phyloP scores from a whole-genome alignment of 2,113 vertebrate genomes.

The Dolichallabes microphthalmus region DNA sequence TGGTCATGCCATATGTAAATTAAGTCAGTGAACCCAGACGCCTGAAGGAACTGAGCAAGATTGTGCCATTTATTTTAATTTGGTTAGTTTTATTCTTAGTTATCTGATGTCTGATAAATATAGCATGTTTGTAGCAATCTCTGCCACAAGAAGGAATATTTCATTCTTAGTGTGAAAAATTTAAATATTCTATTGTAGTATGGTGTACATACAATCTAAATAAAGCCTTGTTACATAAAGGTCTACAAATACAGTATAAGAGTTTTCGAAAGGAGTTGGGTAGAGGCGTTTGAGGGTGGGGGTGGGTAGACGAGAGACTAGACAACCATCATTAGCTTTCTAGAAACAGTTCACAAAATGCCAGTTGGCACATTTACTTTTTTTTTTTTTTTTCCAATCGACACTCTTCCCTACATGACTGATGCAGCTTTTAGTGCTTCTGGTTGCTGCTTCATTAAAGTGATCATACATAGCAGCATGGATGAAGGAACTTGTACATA shows the following conservation, averaged over 20 bases:
- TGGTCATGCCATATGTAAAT: slow-evolving; percentile 41
- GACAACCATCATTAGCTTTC: slow-evolving; percentile 37
- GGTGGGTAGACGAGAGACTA: slow-evolving; percentile 15
- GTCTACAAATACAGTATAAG: background rate
- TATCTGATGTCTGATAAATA: slow-evolving; percentile 29
- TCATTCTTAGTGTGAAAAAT: slow-evolving; percentile 13
- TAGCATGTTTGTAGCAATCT: slow-evolving; percentile 15
- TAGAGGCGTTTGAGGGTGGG: background rate
- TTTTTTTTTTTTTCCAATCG: slow-evolving; percentile 47
- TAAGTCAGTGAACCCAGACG: slow-evolving; percentile 26
- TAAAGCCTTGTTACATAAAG: slow-evolving; percentile 20
- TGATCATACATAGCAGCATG: background rate
- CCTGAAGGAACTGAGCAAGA: slow-evolving; percentile 32
- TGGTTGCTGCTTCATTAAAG: background rate
- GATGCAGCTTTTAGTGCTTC: background rate
- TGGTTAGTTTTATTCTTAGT: slow-evolving; percentile 38
- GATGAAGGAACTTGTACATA: background rate
- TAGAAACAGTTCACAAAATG: slow-evolving; percentile 40
- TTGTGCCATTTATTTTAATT: slow-evolving; percentile 39
- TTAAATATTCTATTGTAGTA: background rate
- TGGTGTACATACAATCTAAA: background rate
- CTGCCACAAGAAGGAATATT: slow-evolving; percentile 2
- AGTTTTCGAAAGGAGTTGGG: background rate
- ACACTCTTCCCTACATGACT: slow-evolving; percentile 24
- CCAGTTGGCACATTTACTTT: slow-evolving; percentile 54